phyloP scores from a whole-genome alignment of 2,888 invertebrate genomes.

The Hirtodrosophila trivittata region DNA sequence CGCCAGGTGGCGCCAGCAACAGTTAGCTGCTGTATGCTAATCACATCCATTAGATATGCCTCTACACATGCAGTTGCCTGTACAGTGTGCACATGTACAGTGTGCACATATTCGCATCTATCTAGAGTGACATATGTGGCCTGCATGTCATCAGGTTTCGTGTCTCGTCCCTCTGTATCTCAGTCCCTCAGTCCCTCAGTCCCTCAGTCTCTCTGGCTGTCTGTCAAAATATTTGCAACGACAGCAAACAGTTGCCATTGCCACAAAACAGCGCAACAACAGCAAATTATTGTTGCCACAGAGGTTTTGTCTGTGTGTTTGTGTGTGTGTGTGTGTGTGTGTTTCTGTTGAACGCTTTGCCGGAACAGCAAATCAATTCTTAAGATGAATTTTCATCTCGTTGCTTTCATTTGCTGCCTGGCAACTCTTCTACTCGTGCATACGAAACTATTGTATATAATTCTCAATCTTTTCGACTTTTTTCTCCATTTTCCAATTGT shows the following conservation, averaged over 20 bases:
- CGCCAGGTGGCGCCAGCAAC: slow-evolving; percentile 33
- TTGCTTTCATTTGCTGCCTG: slow-evolving; percentile 14
- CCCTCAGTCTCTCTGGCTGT: slow-evolving; percentile 10
- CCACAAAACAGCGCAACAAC: slow-evolving; percentile 27
- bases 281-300: background rate
- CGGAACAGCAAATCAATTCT: slow-evolving; percentile 48
- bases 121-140: slow-evolving; percentile 47
- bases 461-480: slow-evolving; percentile 29
- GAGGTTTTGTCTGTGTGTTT: no score
- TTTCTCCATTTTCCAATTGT: slow-evolving; percentile 54
- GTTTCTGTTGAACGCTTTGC: no score
- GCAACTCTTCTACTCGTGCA: slow-evolving; percentile 1
- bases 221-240: slow-evolving; percentile 61
- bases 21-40: slow-evolving; percentile 45
- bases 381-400: slow-evolving; percentile 50
- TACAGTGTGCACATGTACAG: background rate
- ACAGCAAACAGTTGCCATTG: slow-evolving; percentile 60
- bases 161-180: background rate
- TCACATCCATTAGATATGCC: slow-evolving; percentile 31
- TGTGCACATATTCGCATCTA: slow-evolving; percentile 7
- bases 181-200: no score
- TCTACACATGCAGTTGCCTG: background rate
- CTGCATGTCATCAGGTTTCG: slow-evolving; percentile 57
- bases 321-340: no score
- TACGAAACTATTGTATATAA: slow-evolving; percentile 17